Evolutionary conservation across 2,888 invertebrate genomes (phyloP).

Genomic region (Nemoura dubitans): DNA sequence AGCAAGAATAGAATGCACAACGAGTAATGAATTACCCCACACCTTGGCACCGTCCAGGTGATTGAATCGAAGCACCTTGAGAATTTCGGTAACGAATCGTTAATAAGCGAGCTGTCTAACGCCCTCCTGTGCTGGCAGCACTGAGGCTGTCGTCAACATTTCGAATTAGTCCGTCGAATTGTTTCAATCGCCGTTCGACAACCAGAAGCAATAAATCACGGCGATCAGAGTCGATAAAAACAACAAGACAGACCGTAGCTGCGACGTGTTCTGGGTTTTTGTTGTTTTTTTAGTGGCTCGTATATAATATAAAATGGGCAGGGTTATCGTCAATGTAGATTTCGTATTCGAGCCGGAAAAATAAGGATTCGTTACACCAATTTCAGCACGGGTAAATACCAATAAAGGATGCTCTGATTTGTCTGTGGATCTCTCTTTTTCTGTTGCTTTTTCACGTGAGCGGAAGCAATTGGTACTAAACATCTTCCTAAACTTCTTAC

Average conservation of each 20-base stretch:
- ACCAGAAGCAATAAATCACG: background rate
- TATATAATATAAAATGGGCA: no score
- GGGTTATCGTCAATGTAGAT: no score
- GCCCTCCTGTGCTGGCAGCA: background rate
- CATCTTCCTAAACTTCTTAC: no score
- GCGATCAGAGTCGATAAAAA: background rate
- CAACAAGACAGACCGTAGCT: background rate
- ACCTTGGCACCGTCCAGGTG: no score
- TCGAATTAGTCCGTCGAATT: background rate
- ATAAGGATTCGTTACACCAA: background rate
- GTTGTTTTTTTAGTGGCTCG: no score
- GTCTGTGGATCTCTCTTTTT: background rate
- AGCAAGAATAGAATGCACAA: no score
- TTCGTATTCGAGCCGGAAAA: no score
- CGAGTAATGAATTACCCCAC: no score
- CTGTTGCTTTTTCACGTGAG: no score
- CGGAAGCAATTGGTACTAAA: no score
- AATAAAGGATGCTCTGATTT: background rate
- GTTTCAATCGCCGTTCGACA: background rate
- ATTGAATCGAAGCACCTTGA: no score
- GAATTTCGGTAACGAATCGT: no score
- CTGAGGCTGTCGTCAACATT: background rate
- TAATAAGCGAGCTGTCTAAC: background rate
- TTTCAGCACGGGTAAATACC: background rate
- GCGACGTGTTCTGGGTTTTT: background rate